These are phyloP conservation scores for Argyra leucocephala DNA, from an alignment of 2,888 invertebrate genomes.

Conservation along the genomic window DNA sequence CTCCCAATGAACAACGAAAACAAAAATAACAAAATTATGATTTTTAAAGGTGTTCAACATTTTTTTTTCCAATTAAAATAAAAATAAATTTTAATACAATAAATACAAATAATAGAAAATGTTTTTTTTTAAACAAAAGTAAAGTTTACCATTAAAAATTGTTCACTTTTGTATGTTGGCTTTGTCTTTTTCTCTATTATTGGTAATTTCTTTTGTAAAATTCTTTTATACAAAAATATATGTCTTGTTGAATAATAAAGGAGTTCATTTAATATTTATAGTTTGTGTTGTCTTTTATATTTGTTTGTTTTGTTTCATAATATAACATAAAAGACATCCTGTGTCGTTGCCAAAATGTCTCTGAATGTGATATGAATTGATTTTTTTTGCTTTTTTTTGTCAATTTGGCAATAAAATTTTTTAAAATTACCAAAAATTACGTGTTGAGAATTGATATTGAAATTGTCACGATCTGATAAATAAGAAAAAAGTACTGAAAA, in stretches of 20 bases:
- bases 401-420: neutral
- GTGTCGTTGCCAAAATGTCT: constrained; percentile 3
- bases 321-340: neutral
- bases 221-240: neutral
- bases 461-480: neutral
- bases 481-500: too few species aligned
- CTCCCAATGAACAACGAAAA: too few species aligned
- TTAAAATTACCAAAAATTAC: neutral
- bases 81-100: neutral
- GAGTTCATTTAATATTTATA: neutral
- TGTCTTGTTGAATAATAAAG: neutral
- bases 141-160: neutral
- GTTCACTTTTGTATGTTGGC: neutral
- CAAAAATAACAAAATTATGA: too few species aligned
- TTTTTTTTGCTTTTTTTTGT: neutral
- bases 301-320: too few species aligned
- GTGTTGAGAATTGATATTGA: neutral
- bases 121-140: neutral
- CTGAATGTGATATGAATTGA: neutral
- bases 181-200: neutral
- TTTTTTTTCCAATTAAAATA: neutral
- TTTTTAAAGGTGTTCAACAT: neutral
- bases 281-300: too few species aligned
- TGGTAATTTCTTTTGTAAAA: neutral
- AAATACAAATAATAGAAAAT: neutral